phyloP scores from a whole-genome alignment of 1,140 invertebrate species.

The Eciton burchellii region DNA sequence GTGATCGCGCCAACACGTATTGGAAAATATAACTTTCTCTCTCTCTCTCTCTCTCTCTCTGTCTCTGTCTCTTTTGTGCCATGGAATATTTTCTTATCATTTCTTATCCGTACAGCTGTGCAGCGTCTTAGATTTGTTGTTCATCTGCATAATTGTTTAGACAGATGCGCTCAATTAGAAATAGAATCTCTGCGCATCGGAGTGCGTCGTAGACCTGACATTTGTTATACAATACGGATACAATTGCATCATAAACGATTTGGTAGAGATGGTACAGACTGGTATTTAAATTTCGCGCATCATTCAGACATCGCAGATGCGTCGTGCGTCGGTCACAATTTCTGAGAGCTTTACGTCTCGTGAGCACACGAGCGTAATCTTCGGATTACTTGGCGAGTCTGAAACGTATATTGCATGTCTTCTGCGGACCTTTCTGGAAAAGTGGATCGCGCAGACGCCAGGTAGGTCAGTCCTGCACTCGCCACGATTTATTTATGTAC shows the following conservation, averaged over 20 bases:
- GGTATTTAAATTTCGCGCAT: too few species aligned
- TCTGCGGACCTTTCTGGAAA: not conserved
- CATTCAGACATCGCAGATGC: too few species aligned
- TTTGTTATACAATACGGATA: not conserved
- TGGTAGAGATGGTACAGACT: too few species aligned
- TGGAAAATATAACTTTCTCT: constrained; percentile 31
- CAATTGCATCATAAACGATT: too few species aligned
- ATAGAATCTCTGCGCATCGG: not conserved
- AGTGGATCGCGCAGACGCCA: too few species aligned
- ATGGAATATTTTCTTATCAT: constrained; percentile 7
- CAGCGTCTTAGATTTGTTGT: not conserved
- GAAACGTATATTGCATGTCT: too few species aligned
- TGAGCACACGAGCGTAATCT: too few species aligned
- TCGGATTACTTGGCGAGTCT: too few species aligned
- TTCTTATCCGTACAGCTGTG: too few species aligned
- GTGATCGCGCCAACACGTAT: constrained; percentile 21
- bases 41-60: not conserved
- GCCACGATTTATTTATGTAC: too few species aligned
- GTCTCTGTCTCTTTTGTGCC: not conserved
- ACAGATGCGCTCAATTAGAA: not conserved
- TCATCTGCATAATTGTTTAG: not conserved
- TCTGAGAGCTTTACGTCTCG: not conserved
- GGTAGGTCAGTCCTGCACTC: too few species aligned
- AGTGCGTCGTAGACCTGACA: not conserved
- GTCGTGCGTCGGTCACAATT: not conserved